These are phyloP conservation scores for Anarrhichthys ocellatus DNA, from an alignment of 2,113 vertebrate species.

Conservation along the genomic window DNA sequence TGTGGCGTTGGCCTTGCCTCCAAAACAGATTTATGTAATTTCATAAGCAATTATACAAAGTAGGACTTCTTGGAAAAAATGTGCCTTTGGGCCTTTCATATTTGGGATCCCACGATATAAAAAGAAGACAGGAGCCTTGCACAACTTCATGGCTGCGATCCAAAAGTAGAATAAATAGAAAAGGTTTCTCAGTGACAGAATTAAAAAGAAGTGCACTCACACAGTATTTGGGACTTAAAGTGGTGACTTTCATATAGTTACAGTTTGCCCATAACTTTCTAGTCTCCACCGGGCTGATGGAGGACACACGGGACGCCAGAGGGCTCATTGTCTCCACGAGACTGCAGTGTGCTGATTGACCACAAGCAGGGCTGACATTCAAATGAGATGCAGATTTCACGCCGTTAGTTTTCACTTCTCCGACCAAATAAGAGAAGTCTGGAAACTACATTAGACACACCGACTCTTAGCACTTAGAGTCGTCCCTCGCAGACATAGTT, in stretches of 20 bases:
- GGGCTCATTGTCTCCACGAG: conserved; percentile 47
- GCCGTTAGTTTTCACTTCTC: conserved; percentile 7
- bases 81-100: neutral
- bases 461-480: too few species aligned
- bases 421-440: neutral
- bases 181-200: neutral
- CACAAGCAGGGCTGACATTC: conserved; percentile 55
- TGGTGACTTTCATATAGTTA: neutral
- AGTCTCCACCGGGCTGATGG: neutral
- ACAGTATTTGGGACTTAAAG: too few species aligned
- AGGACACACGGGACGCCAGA: conserved; percentile 18
- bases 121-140: neutral
- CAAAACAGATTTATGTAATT: neutral
- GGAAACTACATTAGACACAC: neutral
- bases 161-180: neutral
- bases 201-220: too few species aligned
- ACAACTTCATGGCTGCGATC: neutral
- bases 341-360: conserved; percentile 43
- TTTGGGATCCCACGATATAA: neutral
- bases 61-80: neutral
- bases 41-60: neutral
- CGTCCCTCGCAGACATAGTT: too few species aligned
- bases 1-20: neutral
- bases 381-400: conserved; percentile 76
- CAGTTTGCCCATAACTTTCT: neutral